These are phyloP conservation scores for Microcebus lehilahytsara DNA, from an alignment of 2,113 vertebrate species.

Conservation along the genomic window DNA sequence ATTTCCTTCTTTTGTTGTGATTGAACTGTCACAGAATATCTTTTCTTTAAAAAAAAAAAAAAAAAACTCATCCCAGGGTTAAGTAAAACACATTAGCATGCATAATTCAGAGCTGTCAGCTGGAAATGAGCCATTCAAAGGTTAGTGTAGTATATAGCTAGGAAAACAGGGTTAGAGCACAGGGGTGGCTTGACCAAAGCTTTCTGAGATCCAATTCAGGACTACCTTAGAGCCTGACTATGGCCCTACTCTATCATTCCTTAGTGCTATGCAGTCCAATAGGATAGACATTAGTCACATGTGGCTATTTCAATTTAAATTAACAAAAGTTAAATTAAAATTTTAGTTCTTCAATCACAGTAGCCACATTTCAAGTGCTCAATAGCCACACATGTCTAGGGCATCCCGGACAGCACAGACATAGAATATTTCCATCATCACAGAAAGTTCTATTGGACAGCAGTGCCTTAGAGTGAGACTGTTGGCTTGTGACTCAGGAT, in stretches of 20 bases:
- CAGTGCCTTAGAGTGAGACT: not conserved
- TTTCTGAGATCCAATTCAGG: conserved; percentile 5
- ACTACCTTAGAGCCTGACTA: not conserved
- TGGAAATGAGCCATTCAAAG: conserved; percentile 56
- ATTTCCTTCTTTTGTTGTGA: conserved; percentile 80
- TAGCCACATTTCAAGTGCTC: not conserved
- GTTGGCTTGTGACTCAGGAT: not conserved
- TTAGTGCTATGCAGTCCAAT: not conserved
- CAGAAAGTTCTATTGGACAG: not conserved
- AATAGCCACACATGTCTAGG: not conserved
- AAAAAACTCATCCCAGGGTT: conserved; percentile 66
- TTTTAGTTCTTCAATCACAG: not conserved
- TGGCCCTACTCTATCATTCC: not conserved
- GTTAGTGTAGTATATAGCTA: not conserved
- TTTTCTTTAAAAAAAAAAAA: conserved; percentile 35
- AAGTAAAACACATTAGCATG: conserved; percentile 84
- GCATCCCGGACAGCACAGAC: not conserved
- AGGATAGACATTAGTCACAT: not conserved
- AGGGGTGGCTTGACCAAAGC: not conserved
- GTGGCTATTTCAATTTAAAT: conserved; percentile 8
- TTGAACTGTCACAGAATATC: conserved; percentile 64
- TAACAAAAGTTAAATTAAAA: not conserved
- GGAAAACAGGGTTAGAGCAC: conserved; percentile 36
- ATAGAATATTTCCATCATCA: not conserved
- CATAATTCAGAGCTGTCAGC: conserved; percentile 78